A percentile compares a stretch with the other conserved stretches of the same genome.
These are phyloP conservation scores for Phasianus colchicus DNA, from an alignment of 2,113 vertebrate species.

Conservation along the genomic window DNA sequence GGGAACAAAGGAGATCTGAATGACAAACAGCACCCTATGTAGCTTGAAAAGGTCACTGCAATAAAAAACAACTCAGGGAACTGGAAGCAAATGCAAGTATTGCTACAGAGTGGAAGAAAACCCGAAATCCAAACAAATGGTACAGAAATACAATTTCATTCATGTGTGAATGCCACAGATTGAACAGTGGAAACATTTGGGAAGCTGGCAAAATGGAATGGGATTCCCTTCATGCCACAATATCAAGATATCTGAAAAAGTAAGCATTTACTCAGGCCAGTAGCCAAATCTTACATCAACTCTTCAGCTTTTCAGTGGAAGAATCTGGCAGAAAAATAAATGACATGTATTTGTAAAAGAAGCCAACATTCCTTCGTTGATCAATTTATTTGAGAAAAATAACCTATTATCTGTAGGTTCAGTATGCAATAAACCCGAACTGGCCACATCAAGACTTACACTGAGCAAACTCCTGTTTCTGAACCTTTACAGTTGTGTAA, in stretches of 20 bases:
- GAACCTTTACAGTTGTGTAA: rapidly evolving
- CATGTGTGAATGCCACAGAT: constrained; percentile 56
- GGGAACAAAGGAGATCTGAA: neutral
- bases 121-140: constrained; percentile 50
- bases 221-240: neutral
- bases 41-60: constrained; percentile 72
- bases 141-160: constrained; percentile 67
- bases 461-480: neutral
- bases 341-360: neutral
- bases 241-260: neutral
- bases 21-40: constrained; percentile 25
- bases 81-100: constrained; percentile 45
- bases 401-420: neutral
- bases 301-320: neutral
- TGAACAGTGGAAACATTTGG: constrained; percentile 29
- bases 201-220: constrained; percentile 40
- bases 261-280: constrained; percentile 19
- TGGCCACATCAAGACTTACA: neutral
- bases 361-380: neutral
- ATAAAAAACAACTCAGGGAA: constrained; percentile 76
- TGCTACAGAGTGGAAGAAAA: constrained; percentile 65
- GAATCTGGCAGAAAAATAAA: neutral
- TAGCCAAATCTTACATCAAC: constrained; percentile 20
- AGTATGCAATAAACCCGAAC: neutral
- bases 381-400: neutral